Conservation (phyloP, 2,113 vertebrate genomes). For the Elaphurus davidianus region DNA sequence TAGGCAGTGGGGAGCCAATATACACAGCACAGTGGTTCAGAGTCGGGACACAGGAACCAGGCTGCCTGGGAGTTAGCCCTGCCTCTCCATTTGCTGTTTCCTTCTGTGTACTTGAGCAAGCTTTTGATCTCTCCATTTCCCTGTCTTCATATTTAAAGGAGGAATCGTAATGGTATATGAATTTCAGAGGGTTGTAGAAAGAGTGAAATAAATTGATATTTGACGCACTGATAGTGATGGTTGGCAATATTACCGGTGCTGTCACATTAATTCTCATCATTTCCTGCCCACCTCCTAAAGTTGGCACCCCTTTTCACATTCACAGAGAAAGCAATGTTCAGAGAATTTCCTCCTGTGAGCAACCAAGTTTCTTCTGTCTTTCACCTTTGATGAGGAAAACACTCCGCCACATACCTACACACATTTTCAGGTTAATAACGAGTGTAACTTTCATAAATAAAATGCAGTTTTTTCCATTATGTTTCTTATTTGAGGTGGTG, state of each 20-base stretch:
- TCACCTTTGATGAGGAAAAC: neutral
- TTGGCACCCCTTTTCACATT: neutral
- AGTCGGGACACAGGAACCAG: neutral
- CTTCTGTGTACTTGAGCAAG: neutral
- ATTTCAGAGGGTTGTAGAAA: neutral
- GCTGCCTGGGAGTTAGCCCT: neutral
- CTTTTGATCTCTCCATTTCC: neutral
- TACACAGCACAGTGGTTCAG: neutral
- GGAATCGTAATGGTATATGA: neutral
- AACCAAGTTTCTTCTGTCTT: neutral
- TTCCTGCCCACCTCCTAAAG: neutral
- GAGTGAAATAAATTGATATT: neutral
- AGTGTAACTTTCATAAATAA: neutral
- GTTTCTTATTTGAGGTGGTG: neutral
- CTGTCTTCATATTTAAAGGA: neutral
- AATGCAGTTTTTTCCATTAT: neutral
- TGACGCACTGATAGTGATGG: neutral
- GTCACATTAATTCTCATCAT: neutral
- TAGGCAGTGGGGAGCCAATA: neutral
- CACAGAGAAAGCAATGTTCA: neutral
- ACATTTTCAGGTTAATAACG: neutral
- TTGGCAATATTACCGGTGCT: neutral
- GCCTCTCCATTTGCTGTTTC: neutral
- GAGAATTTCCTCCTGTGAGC: neutral
- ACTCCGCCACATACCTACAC: neutral